These are phyloP conservation scores for Ypsolopha sequella DNA, from an alignment of 2,888 invertebrate genomes.

Conservation along the genomic window DNA sequence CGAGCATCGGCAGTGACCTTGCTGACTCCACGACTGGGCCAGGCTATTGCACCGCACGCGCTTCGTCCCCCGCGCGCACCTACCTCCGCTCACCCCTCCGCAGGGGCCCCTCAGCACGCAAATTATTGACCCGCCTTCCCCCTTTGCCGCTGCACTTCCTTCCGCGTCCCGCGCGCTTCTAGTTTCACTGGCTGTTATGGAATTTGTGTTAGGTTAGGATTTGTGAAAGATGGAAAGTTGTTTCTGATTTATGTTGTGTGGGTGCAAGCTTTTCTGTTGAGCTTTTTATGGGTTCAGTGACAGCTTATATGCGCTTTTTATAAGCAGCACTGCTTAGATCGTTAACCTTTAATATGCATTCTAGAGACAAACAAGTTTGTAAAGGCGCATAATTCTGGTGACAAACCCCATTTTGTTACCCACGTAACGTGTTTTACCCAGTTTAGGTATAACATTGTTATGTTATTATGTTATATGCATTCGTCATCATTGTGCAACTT, in stretches of 20 bases:
- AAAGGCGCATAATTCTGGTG: no score
- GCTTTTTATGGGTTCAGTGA: no score
- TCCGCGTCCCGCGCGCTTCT: constrained; percentile 34
- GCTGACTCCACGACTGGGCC: constrained; percentile 37
- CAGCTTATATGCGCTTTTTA: no score
- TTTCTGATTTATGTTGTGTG: background rate
- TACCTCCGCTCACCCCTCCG: constrained; percentile 12
- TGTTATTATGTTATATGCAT: background rate
- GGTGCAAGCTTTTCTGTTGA: background rate
- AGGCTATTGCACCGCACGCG: constrained; percentile 43
- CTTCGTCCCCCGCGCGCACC: constrained; percentile 14
- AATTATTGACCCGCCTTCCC: constrained; percentile 41
- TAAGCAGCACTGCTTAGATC: no score
- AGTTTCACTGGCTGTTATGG: constrained; percentile 5
- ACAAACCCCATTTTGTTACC: background rate
- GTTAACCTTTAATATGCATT: no score
- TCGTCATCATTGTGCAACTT: background rate
- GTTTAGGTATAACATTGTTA: background rate
- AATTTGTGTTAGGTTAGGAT: constrained; percentile 11
- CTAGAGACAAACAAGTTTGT: no score
- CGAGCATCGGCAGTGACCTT: constrained; percentile 56
- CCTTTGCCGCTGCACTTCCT: constrained; percentile 40
- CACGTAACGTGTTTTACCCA: background rate
- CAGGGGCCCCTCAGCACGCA: constrained; percentile 28
- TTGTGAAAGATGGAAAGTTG: background rate